Evolutionary conservation across 2,797 vertebrate genomes (phyloP), one percentile per base, ranked within the genome.

Genomic region (Orestias chungarensis): DNA sequence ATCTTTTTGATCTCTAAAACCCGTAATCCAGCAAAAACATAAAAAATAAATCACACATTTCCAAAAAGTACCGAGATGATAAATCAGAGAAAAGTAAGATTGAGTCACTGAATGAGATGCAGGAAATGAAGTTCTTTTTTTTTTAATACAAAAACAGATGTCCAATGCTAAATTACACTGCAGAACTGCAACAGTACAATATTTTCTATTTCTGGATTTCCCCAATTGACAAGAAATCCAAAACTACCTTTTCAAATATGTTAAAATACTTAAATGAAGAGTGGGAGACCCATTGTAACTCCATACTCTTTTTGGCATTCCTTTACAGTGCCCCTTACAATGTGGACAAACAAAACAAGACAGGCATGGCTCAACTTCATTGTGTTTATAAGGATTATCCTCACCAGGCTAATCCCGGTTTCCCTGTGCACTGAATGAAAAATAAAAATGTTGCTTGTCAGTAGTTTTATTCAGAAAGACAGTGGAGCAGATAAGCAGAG

Each of bases 1-100:
- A 93, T 93, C 87, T 25, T 54, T 79, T 70, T 91, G 84, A 93
- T 92, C 91, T 89, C 83, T 91, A 81, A 92, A 89, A 85, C 79
- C 66, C 11, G 42, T 92, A 93, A 94, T 94, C 91, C 89, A 43
- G 47, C 73, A 77, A 50, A 77, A 50, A 86, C 82, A 92, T 89
- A 73, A 66, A 77, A 86, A 86, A 88, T 81, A 86, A 89, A 86
- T 90, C 86, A 82, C 82, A 86, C 70, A 81, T 75, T 42, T 54
- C 67, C 52, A 68, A 71, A 75, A 68, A 57, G 54, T n/a, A 38
- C 62, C 57, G 20, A 76, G 84, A 29, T 74, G 33, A 52, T 70
- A 44, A 66, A 43, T 68, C 33, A 23, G 10, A 69, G 59, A 55
- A 61, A 27, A 44, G 31, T n/a, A 69, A 71, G 43, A 57, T 27